Base-by-base conservation (phyloP, 2,113 vertebrate species). In the Promerops cafer region DNA sequence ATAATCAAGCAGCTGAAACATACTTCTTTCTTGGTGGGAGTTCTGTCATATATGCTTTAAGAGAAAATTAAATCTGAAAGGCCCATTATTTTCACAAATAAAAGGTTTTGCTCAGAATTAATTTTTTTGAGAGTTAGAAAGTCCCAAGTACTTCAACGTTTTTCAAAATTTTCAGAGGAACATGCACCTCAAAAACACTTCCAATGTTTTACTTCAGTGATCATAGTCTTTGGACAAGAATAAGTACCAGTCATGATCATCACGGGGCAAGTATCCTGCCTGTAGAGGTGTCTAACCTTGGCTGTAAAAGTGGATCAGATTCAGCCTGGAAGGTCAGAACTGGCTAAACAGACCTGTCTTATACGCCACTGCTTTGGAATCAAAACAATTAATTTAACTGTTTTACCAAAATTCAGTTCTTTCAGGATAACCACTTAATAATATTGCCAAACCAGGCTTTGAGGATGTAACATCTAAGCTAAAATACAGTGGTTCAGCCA, bases 1-100 rank as follows among this genome's bases (percentile, higher is more conserved):
- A 91, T 91, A 87, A 92, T 60, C 60, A 91, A 71, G 50, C 21
- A 89, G 35, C 57, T 2, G 24, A 95, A 93, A 52, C 47, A 39
- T 50, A 60, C 28, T 83, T 92, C n/a, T 94, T 82, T 82, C 93
- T 93, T 72, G 45, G 65, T 87, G 93, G 87, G 83, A 91, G 77
- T 84, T 95, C 77, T 23, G 30, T 76, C 44, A 56, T 53, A 27
- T 1, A 23, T 2, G 13, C 22, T 91, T 82, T 26, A 85, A 65
- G 50, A 79, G 44, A 87, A 95, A 90, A 82, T 65, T 5, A 79
- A 18, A 26, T 39, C 60, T 94, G 80, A 94, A 77, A 89, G 31
- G 50, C 16, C 16, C 28, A 64, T 69, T 11, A 23, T 72, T 87
- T 89, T 56, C 66, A 70, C 14, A 76, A 82, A 64, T 39, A 56